Percentiles rank a stretch among this genome's conserved stretches.
phyloP scores from a whole-genome alignment of 92 coral and sea anemone species.

The Siderastrea siderea region DNA sequence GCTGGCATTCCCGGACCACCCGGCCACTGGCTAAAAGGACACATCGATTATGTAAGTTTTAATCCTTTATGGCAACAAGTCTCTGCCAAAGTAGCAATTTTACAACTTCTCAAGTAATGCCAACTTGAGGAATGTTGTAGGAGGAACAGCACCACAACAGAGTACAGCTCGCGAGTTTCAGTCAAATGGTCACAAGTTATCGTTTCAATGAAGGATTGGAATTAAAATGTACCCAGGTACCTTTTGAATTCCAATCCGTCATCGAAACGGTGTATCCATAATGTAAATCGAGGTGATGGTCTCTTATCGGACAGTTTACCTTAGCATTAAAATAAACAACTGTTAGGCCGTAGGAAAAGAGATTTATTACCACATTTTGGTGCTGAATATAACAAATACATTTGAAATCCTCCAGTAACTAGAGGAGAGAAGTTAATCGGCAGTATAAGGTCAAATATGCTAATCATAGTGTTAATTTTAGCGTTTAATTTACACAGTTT shows the following conservation, averaged over 20 bases:
- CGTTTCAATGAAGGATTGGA: neutral
- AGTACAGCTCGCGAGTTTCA: neutral
- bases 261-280: too few relatives aligned
- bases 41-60: constrained; percentile 66
- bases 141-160: neutral
- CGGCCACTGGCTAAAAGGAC: constrained; percentile 77
- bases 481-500: neutral
- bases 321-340: neutral
- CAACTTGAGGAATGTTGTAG: neutral
- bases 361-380: neutral
- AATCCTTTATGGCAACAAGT: neutral
- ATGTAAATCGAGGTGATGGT: neutral
- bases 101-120: too few relatives aligned
- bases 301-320: neutral
- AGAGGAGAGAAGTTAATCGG: neutral
- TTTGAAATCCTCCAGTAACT: too few relatives aligned
- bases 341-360: too few relatives aligned
- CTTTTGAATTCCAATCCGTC: too few relatives aligned
- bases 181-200: neutral
- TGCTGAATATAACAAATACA: neutral
- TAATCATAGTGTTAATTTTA: neutral
- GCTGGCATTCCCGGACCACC: constrained; percentile 58
- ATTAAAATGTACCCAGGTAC: neutral
- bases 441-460: neutral
- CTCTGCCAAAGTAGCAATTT: too few relatives aligned